Evolutionary conservation across 2,113 vertebrate species (phyloP), one percentile per base, ranked within the genome.

Genomic region (Calonectris borealis): DNA sequence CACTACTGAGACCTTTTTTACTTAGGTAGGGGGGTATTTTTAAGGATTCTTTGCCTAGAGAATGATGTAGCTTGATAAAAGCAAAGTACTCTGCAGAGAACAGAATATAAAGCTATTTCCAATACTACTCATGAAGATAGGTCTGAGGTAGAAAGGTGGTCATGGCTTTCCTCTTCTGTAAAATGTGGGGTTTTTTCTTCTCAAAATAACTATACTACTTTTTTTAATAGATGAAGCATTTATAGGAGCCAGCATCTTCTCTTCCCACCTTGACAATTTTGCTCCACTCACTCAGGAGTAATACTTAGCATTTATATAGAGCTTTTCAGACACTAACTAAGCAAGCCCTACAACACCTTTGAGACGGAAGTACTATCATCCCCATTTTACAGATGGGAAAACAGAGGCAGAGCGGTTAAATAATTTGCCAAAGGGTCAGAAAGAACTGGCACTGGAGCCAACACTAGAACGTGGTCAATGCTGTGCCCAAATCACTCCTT

Each of bases 101-200:
- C 83, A 96, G 95, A 81, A 95, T 95, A 97, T 97, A 97, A 98
- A 98, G 97, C 98, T 98, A 98, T 97, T 97, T 98, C 98, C 97
- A 97, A 98, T 96, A 95, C 96, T 94, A 99, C 98, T 98, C 98
- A 98, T 97, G 97, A 98, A 98, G 98, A 98, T 95, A 98, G 98
- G 97, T 98, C 98, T 99, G 99, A 99, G 99, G 99, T 99, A 99
- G 99, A 99, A 99, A 99, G 99, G 99, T 98, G 99, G 98, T 99
- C 98, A 99, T 99, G 99, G 99, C 99, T 99, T 99, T 99, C 98
- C 98, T 99, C 98, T 98, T 98, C 98, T 99, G 99, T 96, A 98
- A 99, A 99, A 99, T 97, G 70, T 86, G 76, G 86, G 25, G 0
- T 69, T 97, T 98, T 91, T 97, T 92, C 82, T 98, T 97, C 92